Evolutionary conservation across 2,113 vertebrate genomes (phyloP).

Genomic region (Prunella fulvescens): DNA sequence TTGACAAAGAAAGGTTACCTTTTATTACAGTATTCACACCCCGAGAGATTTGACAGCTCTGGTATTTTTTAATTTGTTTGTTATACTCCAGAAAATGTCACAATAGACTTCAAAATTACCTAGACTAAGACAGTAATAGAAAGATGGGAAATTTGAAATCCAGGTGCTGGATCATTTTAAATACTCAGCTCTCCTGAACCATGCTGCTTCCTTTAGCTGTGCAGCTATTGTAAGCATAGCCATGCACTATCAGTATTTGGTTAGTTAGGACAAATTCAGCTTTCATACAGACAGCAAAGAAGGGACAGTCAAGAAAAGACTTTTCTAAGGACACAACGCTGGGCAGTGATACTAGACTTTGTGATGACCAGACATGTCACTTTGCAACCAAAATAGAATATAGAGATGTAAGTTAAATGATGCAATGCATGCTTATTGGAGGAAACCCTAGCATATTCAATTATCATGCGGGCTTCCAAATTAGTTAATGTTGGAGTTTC

Average conservation of each 20-base stretch:
- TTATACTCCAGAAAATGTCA: not conserved
- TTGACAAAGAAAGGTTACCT: not conserved
- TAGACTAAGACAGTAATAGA: not conserved
- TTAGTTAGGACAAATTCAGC: not conserved
- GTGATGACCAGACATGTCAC: not conserved
- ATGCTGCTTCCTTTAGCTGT: not conserved
- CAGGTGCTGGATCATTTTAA: not conserved
- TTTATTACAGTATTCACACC: not conserved
- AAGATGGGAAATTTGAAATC: not conserved
- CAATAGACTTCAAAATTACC: not conserved
- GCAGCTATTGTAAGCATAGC: not conserved
- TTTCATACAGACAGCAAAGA: not conserved
- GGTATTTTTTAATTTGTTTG: not conserved
- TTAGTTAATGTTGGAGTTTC: not conserved
- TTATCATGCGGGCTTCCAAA: not conserved
- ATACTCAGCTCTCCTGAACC: not conserved
- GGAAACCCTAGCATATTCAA: not conserved
- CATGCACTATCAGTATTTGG: not conserved
- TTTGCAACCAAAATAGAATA: not conserved
- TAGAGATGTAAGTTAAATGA: not conserved
- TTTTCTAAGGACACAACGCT: not conserved
- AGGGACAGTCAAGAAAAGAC: not conserved
- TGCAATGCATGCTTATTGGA: rapidly evolving
- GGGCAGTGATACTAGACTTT: not conserved
- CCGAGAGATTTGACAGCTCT: not conserved